phyloP scores from a whole-genome alignment of 2,797 vertebrate genomes.

The Loriculus beryllinus region DNA sequence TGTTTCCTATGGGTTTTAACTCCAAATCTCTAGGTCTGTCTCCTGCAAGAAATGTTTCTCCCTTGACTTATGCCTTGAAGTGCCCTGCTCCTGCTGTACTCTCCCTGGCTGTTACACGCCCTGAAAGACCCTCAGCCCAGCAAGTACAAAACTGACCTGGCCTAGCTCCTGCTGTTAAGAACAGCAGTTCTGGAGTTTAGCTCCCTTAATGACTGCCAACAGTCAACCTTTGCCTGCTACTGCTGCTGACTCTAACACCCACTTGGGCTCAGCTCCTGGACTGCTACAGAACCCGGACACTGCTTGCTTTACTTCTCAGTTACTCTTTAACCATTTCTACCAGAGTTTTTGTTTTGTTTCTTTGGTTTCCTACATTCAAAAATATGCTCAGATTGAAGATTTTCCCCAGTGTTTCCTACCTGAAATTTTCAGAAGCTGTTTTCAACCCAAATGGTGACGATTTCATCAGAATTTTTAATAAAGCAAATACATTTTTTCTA shows the following conservation, averaged over 20 bases:
- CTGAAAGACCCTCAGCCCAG: neutral
- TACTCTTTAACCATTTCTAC: neutral
- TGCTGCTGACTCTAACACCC: neutral
- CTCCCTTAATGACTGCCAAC: neutral
- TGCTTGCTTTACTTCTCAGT: neutral
- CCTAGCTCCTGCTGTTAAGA: neutral
- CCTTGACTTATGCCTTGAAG: neutral
- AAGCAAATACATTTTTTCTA: neutral
- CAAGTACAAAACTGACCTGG: neutral
- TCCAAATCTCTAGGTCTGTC: neutral
- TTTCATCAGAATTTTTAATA: neutral
- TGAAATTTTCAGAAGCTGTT: neutral
- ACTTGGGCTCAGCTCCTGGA: neutral
- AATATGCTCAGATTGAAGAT: neutral
- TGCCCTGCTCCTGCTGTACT: rapidly evolving
- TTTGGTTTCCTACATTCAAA: neutral
- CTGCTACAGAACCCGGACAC: neutral
- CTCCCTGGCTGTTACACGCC: neutral
- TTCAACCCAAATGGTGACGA: neutral
- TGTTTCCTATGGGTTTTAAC: neutral
- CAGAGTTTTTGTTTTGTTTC: neutral
- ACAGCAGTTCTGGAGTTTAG: neutral
- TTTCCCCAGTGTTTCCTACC: neutral
- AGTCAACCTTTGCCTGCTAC: neutral
- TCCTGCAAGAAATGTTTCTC: neutral